Evolutionary conservation across 1,140 invertebrate species (phyloP), one percentile per base, ranked within the genome.

Genomic region (Steinernema feltiae): DNA sequence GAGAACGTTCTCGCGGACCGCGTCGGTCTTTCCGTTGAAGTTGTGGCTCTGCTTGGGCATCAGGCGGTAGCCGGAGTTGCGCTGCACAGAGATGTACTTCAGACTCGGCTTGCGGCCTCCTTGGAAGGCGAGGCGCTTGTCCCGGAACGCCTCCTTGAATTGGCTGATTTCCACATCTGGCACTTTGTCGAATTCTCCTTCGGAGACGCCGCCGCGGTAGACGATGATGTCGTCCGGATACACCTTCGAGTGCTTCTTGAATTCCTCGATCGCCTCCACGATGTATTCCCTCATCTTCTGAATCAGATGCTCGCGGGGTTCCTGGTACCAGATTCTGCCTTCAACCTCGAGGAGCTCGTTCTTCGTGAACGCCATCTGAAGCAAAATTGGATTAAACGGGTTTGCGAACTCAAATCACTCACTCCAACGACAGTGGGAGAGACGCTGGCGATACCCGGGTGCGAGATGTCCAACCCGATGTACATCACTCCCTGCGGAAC

Each of bases 181-280:
- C 12, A 92, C 90, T 82, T 90, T 87, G 0, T 88, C 81, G 84
- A 94, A 94, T 80, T 94, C 92, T 0, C 93, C 93, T 82, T 95
- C 93, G 1, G 92, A 92, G 0, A 95, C 93, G 0, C 93, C 94
- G 84, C 94, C 93, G 7, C 93, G 89, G 85, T 91, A 94, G 72
- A 92, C 91, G 32, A 93, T 87, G 70, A 93, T 91, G 48, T 87
- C 87, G 0, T 87, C 78, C 0, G 92, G 92, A 29, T 30, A 63
- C 1, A 32, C 3, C 12, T 30, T 30, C 2, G 46, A 69, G 76
- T 12, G 29, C 69, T 75, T 32, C 27, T 74, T 18, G 76, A 32
- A 30, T 1, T n/a, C n/a, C 27, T 74, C 69, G 1, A 75, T n/a
- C 24, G 72, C 72, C 31, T 73, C 35, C 12, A 24, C 35, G 35